Evolutionary conservation across 2,113 vertebrate genomes (phyloP).

Genomic region (Chloropsis cyanopogon): DNA sequence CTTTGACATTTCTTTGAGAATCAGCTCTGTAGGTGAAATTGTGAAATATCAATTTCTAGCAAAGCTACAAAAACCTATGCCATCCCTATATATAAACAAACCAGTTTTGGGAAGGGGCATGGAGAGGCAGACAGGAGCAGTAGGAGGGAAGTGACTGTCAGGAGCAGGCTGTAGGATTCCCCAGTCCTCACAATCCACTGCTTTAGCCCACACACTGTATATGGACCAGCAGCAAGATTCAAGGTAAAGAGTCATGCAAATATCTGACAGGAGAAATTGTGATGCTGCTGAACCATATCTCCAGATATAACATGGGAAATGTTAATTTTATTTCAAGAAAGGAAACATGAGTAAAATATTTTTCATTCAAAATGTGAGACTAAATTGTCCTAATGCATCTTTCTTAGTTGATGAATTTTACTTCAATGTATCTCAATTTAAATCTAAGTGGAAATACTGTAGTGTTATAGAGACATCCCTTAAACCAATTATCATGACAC

Average conservation of each 20-base stretch:
- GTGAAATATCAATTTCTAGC: background rate
- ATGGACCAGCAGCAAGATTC: background rate
- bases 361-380: background rate
- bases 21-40: background rate
- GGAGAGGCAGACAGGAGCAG: background rate
- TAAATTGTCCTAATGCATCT: background rate
- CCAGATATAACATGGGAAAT: background rate
- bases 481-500: background rate
- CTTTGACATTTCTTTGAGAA: background rate
- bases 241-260: background rate
- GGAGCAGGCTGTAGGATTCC: background rate
- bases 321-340: background rate
- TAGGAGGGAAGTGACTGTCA: background rate
- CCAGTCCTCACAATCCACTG: background rate
- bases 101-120: background rate
- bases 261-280: background rate
- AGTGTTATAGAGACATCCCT: background rate
- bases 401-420: background rate
- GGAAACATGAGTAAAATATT: background rate
- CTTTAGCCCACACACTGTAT: background rate
- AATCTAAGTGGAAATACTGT: background rate
- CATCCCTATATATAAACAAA: background rate
- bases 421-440: background rate
- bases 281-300: background rate
- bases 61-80: background rate